Base-by-base conservation (phyloP, 2,888 invertebrate genomes). In the Emesis furor region DNA sequence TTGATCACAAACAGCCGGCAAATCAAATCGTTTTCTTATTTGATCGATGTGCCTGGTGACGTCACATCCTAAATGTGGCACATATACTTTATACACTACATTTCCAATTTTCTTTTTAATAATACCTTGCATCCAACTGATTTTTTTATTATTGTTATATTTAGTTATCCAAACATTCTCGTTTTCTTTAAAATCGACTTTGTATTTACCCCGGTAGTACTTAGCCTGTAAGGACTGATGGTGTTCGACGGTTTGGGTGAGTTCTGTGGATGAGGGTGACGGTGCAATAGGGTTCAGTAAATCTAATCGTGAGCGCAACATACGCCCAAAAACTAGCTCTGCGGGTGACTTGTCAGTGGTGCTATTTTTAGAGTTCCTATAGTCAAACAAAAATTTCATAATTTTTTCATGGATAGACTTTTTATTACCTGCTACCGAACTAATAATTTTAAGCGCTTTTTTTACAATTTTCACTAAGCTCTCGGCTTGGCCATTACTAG, bases 381-480 rank as follows among this genome's bases (percentile, higher is more conserved):
- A 85, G 67, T 83, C 86, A 68, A 82, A 84, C 30, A 88, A 39
- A 73, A 76, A 86, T 76, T 87, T 84, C 10, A 78, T 51, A 51
- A 12, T 12, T 51, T 51, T 51, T 51, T 51, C 51, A 51, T 51
- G 12, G 3, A 51, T 51, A 3, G 51, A 14, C n/a, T 12, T 67
- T 80, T 76, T 67, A 77, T 76, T 68, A 30, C 68, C 42, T 79
- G 59, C 46, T 72, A 81, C 10, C 37, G 73, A 73, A 77, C 62
- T 46, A 78, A 59, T 74, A 12, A 83, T 65, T 73, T 85, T 89
- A 65, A 88, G 77, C 1, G 78, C 85, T 39, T 85, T 88, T 71
- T 90, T 88, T 10, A 86, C 71, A 8, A 89, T 76, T 69, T 90
- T 88, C 1, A 89, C 88, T 10, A 76, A 83, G 55, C 79, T 85